Percentiles rank a stretch among this genome's conserved stretches.
These are phyloP conservation scores for Tiliqua scincoides DNA, from an alignment of 2,113 vertebrate species.

Conservation along the genomic window DNA sequence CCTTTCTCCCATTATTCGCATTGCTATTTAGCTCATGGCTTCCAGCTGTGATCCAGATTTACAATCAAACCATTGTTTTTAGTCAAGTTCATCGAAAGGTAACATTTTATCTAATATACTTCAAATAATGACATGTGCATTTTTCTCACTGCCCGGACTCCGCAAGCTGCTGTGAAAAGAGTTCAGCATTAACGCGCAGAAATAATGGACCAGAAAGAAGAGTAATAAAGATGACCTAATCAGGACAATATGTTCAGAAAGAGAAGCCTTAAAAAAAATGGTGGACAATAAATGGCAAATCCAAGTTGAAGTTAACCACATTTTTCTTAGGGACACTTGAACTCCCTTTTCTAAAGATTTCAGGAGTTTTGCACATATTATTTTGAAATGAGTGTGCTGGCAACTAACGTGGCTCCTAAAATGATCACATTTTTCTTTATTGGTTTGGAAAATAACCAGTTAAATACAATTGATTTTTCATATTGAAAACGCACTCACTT, in stretches of 20 bases:
- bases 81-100: conserved; percentile 44
- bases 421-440: not conserved
- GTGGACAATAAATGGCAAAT: not conserved
- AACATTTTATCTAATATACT: conserved; percentile 14
- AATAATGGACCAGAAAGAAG: not conserved
- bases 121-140: not conserved
- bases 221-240: not conserved
- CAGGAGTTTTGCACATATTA: not conserved
- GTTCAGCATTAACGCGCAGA: not conserved
- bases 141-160: conserved; percentile 27
- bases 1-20: conserved; percentile 37
- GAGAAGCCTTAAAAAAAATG: not conserved
- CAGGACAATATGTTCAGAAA: conserved; percentile 15
- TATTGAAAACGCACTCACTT: not conserved
- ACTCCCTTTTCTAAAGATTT: conserved; percentile 15
- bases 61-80: conserved; percentile 29
- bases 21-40: conserved; percentile 41
- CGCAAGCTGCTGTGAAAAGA: not conserved
- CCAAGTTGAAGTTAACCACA: conserved; percentile 33
- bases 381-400: not conserved
- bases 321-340: conserved; percentile 1
- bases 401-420: not conserved
- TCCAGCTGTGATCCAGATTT: conserved; percentile 52
- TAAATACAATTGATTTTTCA: not conserved
- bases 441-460: not conserved